A percentile compares a stretch with the other conserved stretches of the same genome.
These are phyloP conservation scores for Erannis defoliaria DNA, from an alignment of 2,888 invertebrate genomes.

Conservation along the genomic window DNA sequence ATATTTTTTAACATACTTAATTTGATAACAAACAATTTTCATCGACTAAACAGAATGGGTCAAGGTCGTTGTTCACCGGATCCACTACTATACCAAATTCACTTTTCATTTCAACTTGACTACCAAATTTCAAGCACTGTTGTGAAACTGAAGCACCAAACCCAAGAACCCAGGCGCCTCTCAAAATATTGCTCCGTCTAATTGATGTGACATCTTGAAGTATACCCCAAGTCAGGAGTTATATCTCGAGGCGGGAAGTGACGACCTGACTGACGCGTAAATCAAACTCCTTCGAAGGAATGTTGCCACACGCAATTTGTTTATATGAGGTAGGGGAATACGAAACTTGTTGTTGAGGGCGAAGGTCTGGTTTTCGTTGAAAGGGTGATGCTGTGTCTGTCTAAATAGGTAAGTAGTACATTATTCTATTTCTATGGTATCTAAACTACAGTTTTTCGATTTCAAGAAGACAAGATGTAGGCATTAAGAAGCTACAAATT, in stretches of 20 bases:
- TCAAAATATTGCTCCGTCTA: slow-evolving; percentile 32
- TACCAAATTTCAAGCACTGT: background rate
- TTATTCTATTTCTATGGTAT: too few species aligned
- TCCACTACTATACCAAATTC: too few species aligned
- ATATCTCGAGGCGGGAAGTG: slow-evolving; percentile 79
- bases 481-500: too few species aligned
- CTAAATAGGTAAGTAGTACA: background rate
- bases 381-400: background rate
- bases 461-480: too few species aligned
- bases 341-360: slow-evolving; percentile 6
- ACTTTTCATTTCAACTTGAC: too few species aligned
- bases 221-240: slow-evolving; percentile 57
- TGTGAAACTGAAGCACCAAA: slow-evolving; percentile 18
- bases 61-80: too few species aligned
- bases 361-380: slow-evolving; percentile 3
- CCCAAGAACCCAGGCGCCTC: slow-evolving; percentile 37
- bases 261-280: slow-evolving; percentile 72
- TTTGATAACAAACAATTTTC: too few species aligned
- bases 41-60: too few species aligned
- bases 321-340: slow-evolving; percentile 27
- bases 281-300: slow-evolving; percentile 62
- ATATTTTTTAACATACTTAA: too few species aligned
- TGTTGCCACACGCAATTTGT: slow-evolving; percentile 45
- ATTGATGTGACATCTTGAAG: slow-evolving; percentile 49
- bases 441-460: too few species aligned